Evolutionary conservation across 1,140 invertebrate genomes (phyloP), one percentile per base, ranked within the genome.

Genomic region (Wasmannia auropunctata): DNA sequence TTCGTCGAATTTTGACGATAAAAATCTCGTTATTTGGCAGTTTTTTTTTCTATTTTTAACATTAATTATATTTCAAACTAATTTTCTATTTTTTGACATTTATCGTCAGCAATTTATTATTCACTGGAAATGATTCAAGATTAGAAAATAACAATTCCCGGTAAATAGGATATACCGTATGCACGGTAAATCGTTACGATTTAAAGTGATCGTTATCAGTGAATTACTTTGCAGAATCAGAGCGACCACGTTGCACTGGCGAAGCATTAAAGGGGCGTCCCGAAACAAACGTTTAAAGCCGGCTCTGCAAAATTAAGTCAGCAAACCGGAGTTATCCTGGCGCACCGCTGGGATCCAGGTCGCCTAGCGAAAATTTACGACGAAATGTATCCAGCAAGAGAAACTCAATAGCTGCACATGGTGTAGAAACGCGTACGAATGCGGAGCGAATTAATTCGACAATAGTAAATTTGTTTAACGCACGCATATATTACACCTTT

Each of bases 301-400:
- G n/a, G 46, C n/a, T 72, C 25, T 40, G 34, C 51, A 60, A 76
- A 72, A 88, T 85, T 77, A 65, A 63, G 43, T 56, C 51, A 60
- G 31, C 49, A 88, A 88, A n/a, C n/a, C 80, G 43, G 58, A 56
- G 43, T 88, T 88, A 88, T 54, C 31, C 87, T 28, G 70, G 19
- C 46, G 40, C 43, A 34, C 19, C 25, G 16, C 69, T 67, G 43
- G 54, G 51, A 88, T 87, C 7, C 74, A n/a, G 86, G 77, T 84
- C 86, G 58, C 0, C 43, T 19, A 34, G 62, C 51, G 22, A 54
- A n/a, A 83, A 88, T 87, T 88, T 88, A 87, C 56, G 54, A 83
- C n/a, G 34, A 70, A 62, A 79, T 51, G 49, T 72, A 62, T 69
- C 22, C 72, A 31, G 25, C 22, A 51, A 49, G 34, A 70, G 37